A percentile compares a stretch with the other conserved stretches of the same genome.
Conservation (phyloP, 2,113 vertebrate genomes). For the Uria aalge region DNA sequence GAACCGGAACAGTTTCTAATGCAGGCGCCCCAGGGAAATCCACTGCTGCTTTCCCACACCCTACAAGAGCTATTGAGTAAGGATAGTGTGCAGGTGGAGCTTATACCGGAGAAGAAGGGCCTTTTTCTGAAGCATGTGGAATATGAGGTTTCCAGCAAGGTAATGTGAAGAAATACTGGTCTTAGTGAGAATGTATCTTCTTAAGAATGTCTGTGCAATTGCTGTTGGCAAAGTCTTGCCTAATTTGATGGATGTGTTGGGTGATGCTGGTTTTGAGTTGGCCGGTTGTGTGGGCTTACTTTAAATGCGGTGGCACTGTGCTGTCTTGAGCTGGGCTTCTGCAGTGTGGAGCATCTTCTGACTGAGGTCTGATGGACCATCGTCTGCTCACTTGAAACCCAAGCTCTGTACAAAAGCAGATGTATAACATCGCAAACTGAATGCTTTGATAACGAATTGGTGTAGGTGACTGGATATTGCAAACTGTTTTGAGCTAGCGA, state of each 20-base stretch:
- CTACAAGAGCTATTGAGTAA: constrained; percentile 84
- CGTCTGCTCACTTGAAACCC: not conserved
- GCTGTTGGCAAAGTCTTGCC: not conserved
- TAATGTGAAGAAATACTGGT: not conserved
- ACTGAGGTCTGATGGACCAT: not conserved
- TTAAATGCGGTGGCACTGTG: not conserved
- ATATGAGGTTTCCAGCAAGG: constrained; percentile 95
- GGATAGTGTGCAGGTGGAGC: constrained; percentile 88
- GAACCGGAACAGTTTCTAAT: constrained; percentile 77
- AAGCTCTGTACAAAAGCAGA: not conserved
- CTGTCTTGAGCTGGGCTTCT: not conserved
- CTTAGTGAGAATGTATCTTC: not conserved
- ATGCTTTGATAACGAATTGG: fast-evolving
- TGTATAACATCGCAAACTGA: fast-evolving
- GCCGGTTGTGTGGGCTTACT: not conserved
- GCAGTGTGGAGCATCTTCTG: not conserved
- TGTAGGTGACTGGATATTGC: not conserved
- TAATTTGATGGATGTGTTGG: not conserved
- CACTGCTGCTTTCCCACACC: constrained; percentile 81
- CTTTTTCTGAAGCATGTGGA: constrained; percentile 98
- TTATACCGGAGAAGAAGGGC: constrained; percentile 97
- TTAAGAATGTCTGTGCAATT: not conserved
- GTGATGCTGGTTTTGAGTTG: not conserved
- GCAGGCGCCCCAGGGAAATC: constrained; percentile 83
- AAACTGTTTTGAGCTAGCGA: not conserved